These are phyloP conservation scores for Protobothrops flavoviridis DNA, from an alignment of 2,113 vertebrate genomes.

Conservation along the genomic window DNA sequence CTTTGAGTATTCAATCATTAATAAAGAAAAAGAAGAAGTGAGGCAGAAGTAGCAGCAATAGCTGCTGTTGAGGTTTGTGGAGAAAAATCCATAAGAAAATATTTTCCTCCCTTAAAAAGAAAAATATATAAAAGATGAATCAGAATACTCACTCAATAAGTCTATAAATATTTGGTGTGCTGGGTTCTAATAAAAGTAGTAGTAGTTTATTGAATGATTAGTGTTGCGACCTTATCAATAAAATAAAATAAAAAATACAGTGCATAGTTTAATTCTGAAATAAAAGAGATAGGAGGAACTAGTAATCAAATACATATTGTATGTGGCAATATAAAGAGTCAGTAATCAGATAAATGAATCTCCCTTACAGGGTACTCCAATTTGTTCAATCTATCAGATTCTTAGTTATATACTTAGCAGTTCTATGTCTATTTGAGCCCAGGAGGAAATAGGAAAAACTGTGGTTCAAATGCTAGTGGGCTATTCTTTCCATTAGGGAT, in stretches of 20 bases:
- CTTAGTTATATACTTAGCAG: not conserved
- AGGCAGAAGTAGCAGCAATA: not conserved
- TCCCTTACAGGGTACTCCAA: not conserved
- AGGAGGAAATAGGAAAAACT: not conserved
- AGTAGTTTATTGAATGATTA: not conserved
- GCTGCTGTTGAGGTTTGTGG: not conserved
- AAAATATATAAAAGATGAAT: not conserved
- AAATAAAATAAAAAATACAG: not conserved
- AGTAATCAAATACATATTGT: not conserved
- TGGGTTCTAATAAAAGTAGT: fast-evolving
- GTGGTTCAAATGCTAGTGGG: not conserved
- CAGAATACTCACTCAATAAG: not conserved
- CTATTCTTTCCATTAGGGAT: not conserved
- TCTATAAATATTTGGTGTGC: not conserved
- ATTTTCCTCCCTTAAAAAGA: not conserved
- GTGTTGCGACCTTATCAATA: not conserved
- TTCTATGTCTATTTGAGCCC: not conserved
- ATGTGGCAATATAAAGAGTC: not conserved
- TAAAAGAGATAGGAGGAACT: not conserved
- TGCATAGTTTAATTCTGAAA: not conserved
- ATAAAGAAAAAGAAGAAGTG: not conserved
- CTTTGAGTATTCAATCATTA: not conserved
- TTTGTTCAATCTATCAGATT: not conserved
- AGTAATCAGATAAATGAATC: not conserved
- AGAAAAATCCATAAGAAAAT: not conserved